Evolutionary conservation across 1,140 invertebrate species (phyloP).

Genomic region (Archegozetes longisetosus): DNA sequence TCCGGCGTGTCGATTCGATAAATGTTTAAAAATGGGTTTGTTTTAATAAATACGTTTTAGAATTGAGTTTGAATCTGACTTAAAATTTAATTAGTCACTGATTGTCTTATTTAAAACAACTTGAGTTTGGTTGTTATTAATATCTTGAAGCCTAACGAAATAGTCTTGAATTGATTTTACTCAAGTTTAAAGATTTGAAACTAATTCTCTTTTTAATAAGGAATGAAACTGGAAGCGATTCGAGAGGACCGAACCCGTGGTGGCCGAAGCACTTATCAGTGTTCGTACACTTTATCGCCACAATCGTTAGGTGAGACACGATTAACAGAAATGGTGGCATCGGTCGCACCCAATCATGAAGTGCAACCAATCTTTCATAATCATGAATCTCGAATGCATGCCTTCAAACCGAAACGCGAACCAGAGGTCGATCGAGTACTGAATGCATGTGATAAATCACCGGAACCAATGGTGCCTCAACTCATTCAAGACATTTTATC

Average conservation of each 20-base stretch:
- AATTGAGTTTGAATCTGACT: no score
- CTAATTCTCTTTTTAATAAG: no score
- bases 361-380: neutral
- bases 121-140: no score
- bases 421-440: neutral
- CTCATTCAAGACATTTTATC: conserved; percentile 70
- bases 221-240: conserved; percentile 96
- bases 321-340: neutral
- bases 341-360: neutral
- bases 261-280: conserved; percentile 86
- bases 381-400: neutral
- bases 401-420: neutral
- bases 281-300: conserved; percentile 54
- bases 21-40: conserved; percentile 82
- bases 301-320: conserved; percentile 35
- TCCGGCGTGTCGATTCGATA: conserved; percentile 86
- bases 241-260: conserved; percentile 82
- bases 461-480: conserved; percentile 14
- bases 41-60: no score
- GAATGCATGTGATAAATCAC: neutral
- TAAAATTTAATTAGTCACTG: no score
- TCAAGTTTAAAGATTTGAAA: no score
- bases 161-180: no score
- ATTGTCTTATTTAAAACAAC: no score
- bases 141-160: no score